These are phyloP conservation scores for Venusia cambrica DNA, from an alignment of 2,888 invertebrate genomes.

Conservation along the genomic window DNA sequence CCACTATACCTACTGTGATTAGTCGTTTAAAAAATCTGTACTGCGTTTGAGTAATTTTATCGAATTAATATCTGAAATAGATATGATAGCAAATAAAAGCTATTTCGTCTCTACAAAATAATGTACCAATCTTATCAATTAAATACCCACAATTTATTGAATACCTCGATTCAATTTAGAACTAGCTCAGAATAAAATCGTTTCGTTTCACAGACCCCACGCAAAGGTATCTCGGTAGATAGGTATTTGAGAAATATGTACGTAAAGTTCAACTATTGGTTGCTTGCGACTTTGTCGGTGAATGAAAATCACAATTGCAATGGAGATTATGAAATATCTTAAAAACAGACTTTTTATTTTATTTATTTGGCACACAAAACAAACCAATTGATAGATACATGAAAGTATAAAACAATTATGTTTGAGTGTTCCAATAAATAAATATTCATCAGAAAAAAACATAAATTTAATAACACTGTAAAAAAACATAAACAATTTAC, in stretches of 20 bases:
- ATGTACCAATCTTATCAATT: slow-evolving; percentile 13
- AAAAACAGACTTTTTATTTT: no score
- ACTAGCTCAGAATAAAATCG: slow-evolving; percentile 17
- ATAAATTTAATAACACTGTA: no score
- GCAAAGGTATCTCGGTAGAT: slow-evolving; percentile 15
- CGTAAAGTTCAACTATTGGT: slow-evolving; percentile 12
- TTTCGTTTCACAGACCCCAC: slow-evolving; percentile 23
- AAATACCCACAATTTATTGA: slow-evolving; percentile 16
- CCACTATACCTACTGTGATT: no score
- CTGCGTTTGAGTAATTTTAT: no score
- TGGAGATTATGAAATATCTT: no score
- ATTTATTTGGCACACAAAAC: background rate
- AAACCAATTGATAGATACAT: no score
- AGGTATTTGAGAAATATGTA: slow-evolving; percentile 33
- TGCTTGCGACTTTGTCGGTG: background rate
- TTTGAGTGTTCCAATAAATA: no score
- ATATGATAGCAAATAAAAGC: slow-evolving; percentile 4
- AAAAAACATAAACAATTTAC: no score
- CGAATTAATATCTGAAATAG: background rate
- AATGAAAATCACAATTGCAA: no score
- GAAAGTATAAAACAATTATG: no score
- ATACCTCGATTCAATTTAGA: slow-evolving; percentile 18
- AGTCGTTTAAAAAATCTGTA: no score
- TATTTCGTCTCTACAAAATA: slow-evolving; percentile 11
- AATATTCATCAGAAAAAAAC: no score